Evolutionary conservation across 53 echinoderm and acorn worm genomes (phyloP), one percentile per base, ranked within the genome.

Genomic region (Hippasteria phrygiana): DNA sequence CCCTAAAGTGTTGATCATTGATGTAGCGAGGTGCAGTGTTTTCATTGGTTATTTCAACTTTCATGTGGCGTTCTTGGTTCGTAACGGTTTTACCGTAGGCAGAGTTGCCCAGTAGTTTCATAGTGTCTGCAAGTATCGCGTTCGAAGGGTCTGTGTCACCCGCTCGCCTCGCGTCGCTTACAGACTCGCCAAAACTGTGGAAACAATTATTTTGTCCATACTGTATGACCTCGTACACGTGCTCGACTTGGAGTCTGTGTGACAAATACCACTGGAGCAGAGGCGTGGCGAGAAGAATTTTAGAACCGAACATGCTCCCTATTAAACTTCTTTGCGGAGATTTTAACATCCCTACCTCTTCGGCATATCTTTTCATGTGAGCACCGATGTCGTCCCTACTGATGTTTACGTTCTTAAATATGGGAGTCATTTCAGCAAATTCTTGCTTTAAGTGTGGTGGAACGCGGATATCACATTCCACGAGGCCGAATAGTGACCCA

Each of bases 121-220:
- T 80, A 0, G 88, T 93, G 35, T 93, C 93, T 5, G 93, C 90
- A 4, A 93, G 70, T 17, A 93, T 90, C 18, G 80, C 73, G 27
- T 87, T 93, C 18, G 71, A 43, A 0, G 73, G 27, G 75, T 93
- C 91, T 9, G 40, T 24, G 28, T 89, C 91, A 20, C 89, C 91
- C 2, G 74, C 89, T 31, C 93, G 36, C 7, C 93, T 42, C 1
- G 89, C 90, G 10, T 92, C 65, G 70, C 75, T 83, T 2, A 90
- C 93, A 35, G 59, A 71, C n/a, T 93, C 59, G 0, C 93, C 90
- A 45, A 90, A 90, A 2, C 37, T 20, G 1, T 53, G 31, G 36
- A 93, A 93, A 22, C 90, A 86, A 17, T 46, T 34, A n/a, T 72
- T 47, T 28, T 64, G n/a, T 2, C 26, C 35, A 17, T 78, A 93